Evolutionary conservation across 2,797 vertebrate species (phyloP).

Genomic region (Lutjanus argentimaculatus): DNA sequence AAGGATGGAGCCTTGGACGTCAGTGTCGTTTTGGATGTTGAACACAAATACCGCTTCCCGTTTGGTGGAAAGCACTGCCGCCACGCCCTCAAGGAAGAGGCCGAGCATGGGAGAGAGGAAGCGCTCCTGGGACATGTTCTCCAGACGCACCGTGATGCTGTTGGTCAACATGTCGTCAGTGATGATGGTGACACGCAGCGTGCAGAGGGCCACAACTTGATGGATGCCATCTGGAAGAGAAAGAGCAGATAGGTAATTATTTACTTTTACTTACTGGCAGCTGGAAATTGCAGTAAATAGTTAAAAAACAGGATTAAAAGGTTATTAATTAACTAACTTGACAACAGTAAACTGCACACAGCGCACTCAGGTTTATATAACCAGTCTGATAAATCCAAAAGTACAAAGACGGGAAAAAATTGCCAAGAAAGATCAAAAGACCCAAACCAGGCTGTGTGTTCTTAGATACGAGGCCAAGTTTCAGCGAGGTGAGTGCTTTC

Average conservation of each 20-base stretch:
- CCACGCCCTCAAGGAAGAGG: slow-evolving; percentile 94
- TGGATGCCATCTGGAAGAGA: slow-evolving; percentile 90
- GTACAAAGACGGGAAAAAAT: neutral
- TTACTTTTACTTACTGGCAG: neutral
- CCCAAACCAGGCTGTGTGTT: neutral
- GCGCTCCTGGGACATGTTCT: slow-evolving; percentile 99
- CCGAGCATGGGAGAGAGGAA: slow-evolving; percentile 95
- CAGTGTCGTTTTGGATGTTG: slow-evolving; percentile 97
- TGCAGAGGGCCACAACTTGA: slow-evolving; percentile 88
- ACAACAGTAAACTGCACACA: neutral
- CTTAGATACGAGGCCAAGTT: neutral
- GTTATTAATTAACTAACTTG: too few species aligned
- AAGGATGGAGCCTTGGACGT: slow-evolving; percentile 93
- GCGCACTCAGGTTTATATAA: neutral
- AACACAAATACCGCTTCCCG: slow-evolving; percentile 94
- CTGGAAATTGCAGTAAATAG: neutral
- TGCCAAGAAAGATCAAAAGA: neutral
- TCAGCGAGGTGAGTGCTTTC: slow-evolving; percentile 3
- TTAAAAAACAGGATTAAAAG: neutral
- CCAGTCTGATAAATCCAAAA: neutral
- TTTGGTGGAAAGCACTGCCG: slow-evolving; percentile 93
- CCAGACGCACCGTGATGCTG: slow-evolving; percentile 97
- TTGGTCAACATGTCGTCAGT: slow-evolving; percentile 98
- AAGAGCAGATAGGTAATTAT: neutral
- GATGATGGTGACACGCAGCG: slow-evolving; percentile 95